These are phyloP conservation scores for Saturnia pavonia DNA, from an alignment of 2,888 invertebrate species.

Conservation along the genomic window DNA sequence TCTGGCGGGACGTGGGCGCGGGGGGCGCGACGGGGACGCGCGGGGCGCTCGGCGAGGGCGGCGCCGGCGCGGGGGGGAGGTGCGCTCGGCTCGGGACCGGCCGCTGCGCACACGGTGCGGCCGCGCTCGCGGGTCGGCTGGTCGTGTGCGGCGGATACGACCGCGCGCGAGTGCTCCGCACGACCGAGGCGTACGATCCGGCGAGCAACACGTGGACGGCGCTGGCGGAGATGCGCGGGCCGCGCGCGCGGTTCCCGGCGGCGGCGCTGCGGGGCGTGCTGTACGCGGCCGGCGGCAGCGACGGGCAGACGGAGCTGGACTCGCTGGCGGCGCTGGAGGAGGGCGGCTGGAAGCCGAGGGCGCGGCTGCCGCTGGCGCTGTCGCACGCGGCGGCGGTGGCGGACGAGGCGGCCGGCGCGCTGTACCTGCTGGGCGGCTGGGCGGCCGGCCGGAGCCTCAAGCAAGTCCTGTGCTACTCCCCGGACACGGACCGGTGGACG, in stretches of 20 bases:
- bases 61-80: conserved; percentile 78
- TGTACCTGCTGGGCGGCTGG: conserved; percentile 87
- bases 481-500: conserved; percentile 83
- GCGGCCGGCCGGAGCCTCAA: conserved; percentile 82
- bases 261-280: conserved; percentile 84
- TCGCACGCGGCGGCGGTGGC: conserved; percentile 87
- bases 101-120: conserved; percentile 89
- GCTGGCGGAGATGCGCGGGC: conserved; percentile 86
- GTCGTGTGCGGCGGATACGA: conserved; percentile 92
- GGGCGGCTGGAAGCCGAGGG: conserved; percentile 64
- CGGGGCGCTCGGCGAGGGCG: conserved; percentile 88
- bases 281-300: conserved; percentile 92
- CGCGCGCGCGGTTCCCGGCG: conserved; percentile 90
- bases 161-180: conserved; percentile 89
- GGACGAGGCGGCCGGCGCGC: conserved; percentile 89
- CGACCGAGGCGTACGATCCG: conserved; percentile 89
- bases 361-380: conserved; percentile 78
- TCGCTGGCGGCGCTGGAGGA: conserved; percentile 60
- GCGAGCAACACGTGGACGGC: conserved; percentile 85
- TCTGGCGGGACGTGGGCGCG: conserved; percentile 85
- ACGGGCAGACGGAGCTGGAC: conserved; percentile 90
- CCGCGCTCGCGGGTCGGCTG: conserved; percentile 85
- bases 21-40: conserved; percentile 86
- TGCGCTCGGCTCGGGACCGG: conserved; percentile 77
- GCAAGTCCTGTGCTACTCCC: conserved; percentile 88